Evolutionary conservation across 2,113 vertebrate genomes (phyloP), one percentile per base, ranked within the genome.

Genomic region (Copsychus sechellarum): DNA sequence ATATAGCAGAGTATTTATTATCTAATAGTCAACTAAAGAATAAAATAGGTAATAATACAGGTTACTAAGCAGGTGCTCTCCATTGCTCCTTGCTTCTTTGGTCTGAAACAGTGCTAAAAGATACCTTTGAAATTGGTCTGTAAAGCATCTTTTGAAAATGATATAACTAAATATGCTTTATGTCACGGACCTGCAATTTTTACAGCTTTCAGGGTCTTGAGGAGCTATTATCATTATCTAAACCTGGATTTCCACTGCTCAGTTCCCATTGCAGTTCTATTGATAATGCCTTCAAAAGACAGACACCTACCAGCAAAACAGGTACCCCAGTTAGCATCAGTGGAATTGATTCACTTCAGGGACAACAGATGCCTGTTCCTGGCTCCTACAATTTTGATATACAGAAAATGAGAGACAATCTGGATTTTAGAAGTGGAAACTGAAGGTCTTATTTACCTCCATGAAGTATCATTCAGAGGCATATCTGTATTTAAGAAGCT

Each of bases 111-210:
- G 54, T 4, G 9, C 47, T 62, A 67, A 17, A 88, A 81, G 33
- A 43, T 8, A 66, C 38, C 33, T 88, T 79, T 90, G 86, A 86
- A 71, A 56, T 10, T 71, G 38, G 12, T 31, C 57, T 74, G 29
- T 53, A 66, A 74, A 86, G 86, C 65, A 77, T 26, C 28, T 70
- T 93, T 85, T 94, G 38, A 95, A 96, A 97, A 78, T 45, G 9
- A 83, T 76, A 53, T 38, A 42, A 71, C 62, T 53, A 92, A 91
- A 94, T 45, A 54, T 67, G 66, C 88, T 92, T 70, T 74, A 70
- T 56, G 26, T 21, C 86, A 29, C 33, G 34, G 67, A 25, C 53
- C 34, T 81, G 19, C 51, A 88, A 78, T 81, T 96, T 92, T 94
- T 81, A 88, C 58, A 78, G 58, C 7, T 86, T 51, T 77, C 7